Base-by-base conservation (phyloP, 37 sponge, comb jelly and placozoan species). In the Agelas oroides region DNA sequence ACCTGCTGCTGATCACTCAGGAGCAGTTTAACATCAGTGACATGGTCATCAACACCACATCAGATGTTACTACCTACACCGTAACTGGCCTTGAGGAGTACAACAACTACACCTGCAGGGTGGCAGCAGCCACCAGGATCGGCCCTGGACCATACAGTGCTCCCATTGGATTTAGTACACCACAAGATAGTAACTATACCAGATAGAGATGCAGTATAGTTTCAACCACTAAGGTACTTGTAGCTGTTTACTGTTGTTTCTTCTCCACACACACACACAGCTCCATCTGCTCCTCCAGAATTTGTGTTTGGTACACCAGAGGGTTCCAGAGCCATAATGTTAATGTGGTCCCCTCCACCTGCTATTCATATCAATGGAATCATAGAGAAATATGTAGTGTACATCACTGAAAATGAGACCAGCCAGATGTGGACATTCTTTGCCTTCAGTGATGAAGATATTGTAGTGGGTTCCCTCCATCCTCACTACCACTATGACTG, bases 291-390 rank as follows among this genome's bases (percentile, higher is more conserved):
- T 70, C 60, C 56, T 56, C 82, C 82, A 37, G 31, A 20, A 2
- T 57, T 35, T 39, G 11, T 31, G 6, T 58, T 39, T 21, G 82
- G 71, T 16, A 2, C 19, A 1, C 1, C 82, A 36, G 6, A 70
- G 25, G 70, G 56, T 39, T 32, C 82, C 59, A 81, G 71, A 1
- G 46, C 56, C 33, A 55, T 81, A 23, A 58, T 54, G 28, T 59
- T 81, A 0, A 21, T 13, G 3, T 81, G 82, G 82, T 21, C 11
- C 21, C 71, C 82, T 18, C 79, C 78, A 23, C 71, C 57, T 39
- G 31, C 53, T 40, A 39, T 58, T 21, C 73, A 78, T n/a, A 56
- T 46, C 27, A 86, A 86, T 70, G 87, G 87, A 23, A 31, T 78
- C 62, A 59, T 86, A 1, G 39, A 2, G 15, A 69, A 54, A 41